A percentile compares a stretch with the other conserved stretches of the same genome.
Conservation (phyloP, 2,113 vertebrate genomes). For the Axis porcinus region DNA sequence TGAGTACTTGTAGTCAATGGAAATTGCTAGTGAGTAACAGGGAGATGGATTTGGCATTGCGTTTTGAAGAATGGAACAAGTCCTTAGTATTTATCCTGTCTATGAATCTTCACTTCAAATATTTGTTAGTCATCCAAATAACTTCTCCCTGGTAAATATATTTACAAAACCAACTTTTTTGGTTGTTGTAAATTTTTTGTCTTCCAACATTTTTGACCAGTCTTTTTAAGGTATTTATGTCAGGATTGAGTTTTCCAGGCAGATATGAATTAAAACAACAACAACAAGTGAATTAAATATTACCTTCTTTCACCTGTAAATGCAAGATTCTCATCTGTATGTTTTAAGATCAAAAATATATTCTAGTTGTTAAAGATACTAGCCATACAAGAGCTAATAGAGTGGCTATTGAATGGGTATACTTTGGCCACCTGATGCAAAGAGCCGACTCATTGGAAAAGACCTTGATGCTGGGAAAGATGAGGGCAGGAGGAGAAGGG, state of each 20-base stretch:
- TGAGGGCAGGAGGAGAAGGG: background rate
- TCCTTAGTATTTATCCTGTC: conserved; percentile 34
- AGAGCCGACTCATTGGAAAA: background rate
- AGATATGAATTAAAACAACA: background rate
- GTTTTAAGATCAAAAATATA: background rate
- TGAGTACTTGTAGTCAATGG: conserved; percentile 53
- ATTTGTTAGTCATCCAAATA: conserved; percentile 34
- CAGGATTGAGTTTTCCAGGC: background rate
- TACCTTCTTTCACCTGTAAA: background rate
- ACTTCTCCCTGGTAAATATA: conserved; percentile 22
- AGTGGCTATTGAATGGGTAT: background rate
- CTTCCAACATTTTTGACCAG: background rate
- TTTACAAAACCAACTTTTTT: background rate
- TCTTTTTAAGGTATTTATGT: conserved; percentile 1
- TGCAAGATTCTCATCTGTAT: background rate
- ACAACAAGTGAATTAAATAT: background rate
- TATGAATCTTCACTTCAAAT: conserved; percentile 26
- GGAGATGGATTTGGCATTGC: conserved; percentile 31
- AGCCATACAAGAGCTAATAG: background rate
- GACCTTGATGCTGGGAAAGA: background rate
- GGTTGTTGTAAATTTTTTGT: background rate
- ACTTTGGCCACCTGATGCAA: background rate
- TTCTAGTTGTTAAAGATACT: background rate
- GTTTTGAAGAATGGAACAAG: conserved; percentile 39
- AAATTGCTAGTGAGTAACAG: conserved; percentile 45